A percentile compares a stretch with the other conserved stretches of the same genome.
Conservation (phyloP, 2,113 vertebrate species). For the Zingel zingel region DNA sequence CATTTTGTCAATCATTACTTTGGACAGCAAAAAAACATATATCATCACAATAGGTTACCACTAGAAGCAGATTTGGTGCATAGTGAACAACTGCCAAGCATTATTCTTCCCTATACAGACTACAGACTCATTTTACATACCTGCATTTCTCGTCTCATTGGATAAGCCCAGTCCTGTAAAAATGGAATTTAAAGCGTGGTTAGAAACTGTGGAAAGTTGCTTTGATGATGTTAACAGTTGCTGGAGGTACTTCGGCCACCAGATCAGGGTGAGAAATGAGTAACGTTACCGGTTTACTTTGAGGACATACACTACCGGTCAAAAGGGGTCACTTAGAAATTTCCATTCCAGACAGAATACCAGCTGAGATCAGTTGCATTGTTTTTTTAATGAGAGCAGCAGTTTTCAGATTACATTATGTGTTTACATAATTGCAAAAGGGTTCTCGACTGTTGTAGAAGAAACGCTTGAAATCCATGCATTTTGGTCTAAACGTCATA, state of each 20-base stretch:
- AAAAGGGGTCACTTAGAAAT: too few relatives aligned
- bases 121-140: conserved; percentile 76
- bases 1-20: not conserved
- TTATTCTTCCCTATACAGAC: not conserved
- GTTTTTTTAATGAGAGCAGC: too few relatives aligned
- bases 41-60: too few relatives aligned
- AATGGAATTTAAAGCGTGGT: not conserved
- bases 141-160: conserved; percentile 99
- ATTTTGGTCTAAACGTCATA: too few relatives aligned
- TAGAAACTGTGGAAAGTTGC: not conserved
- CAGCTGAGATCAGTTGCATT: too few relatives aligned
- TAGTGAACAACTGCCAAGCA: not conserved
- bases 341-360: too few relatives aligned
- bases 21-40: not conserved
- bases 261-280: too few relatives aligned
- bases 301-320: conserved; percentile 10
- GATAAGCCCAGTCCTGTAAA: conserved; percentile 96
- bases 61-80: not conserved
- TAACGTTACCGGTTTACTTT: not conserved
- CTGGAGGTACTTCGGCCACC: not conserved
- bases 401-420: too few relatives aligned
- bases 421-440: too few relatives aligned
- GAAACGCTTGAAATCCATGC: too few relatives aligned
- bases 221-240: conserved; percentile 5
- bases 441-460: too few relatives aligned